Evolutionary conservation across 2,888 invertebrate genomes (phyloP).

Genomic region (Orthonevra nobilis): DNA sequence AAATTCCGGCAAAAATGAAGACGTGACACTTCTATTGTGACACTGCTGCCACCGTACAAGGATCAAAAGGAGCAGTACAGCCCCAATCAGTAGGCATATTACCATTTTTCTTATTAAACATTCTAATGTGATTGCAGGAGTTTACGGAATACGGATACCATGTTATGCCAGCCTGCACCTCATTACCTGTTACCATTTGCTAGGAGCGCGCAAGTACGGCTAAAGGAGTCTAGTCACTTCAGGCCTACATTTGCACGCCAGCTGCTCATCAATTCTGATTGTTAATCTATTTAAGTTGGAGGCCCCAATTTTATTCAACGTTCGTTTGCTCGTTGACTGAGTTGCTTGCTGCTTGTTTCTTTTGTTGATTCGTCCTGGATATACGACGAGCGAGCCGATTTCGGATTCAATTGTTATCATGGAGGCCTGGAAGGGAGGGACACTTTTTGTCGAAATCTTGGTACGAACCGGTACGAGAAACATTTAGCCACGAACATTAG

Average conservation of each 20-base stretch:
- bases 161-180: conserved; percentile 22
- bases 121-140: conserved; percentile 61
- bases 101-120: conserved; percentile 66
- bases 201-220: too few relatives aligned
- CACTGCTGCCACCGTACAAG: background rate
- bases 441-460: conserved; percentile 32
- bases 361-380: conserved; percentile 50
- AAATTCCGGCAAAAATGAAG: conserved; percentile 20
- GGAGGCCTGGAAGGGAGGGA: background rate
- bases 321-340: conserved; percentile 6
- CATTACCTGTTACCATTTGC: conserved; percentile 54
- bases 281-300: conserved; percentile 69
- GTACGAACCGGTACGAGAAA: conserved; percentile 60
- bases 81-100: conserved; percentile 59
- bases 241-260: conserved; percentile 67
- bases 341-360: conserved; percentile 18
- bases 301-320: conserved; percentile 53
- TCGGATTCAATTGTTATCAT: conserved; percentile 45
- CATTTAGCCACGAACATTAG: conserved; percentile 60
- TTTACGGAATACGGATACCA: conserved; percentile 15
- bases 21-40: conserved; percentile 1
- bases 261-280: conserved; percentile 71
- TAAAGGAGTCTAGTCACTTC: conserved; percentile 18
- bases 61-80: too few relatives aligned
- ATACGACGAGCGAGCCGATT: conserved; percentile 45